Evolutionary conservation across 2,888 invertebrate genomes (phyloP).

Genomic region (Eupithecia exiguata): DNA sequence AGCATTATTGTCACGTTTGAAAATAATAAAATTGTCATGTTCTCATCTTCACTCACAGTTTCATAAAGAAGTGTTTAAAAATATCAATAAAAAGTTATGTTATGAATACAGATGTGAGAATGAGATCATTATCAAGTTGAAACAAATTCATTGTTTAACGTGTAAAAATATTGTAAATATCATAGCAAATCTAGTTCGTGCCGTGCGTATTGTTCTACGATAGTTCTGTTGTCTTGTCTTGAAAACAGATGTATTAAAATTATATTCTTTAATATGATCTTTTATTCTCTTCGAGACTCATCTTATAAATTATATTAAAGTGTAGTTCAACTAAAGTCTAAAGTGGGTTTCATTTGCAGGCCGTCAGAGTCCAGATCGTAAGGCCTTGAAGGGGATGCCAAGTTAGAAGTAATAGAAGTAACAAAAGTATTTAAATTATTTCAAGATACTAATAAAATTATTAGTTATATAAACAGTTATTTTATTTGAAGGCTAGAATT

Average conservation of each 20-base stretch:
- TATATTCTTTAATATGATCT: constrained; percentile 69
- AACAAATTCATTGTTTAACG: constrained; percentile 38
- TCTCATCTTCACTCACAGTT: constrained; percentile 28
- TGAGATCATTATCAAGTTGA: constrained; percentile 26
- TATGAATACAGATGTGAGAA: constrained; percentile 18
- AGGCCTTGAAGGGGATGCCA: constrained; percentile 73
- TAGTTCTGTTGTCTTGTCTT: constrained; percentile 71
- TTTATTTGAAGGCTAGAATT: constrained; percentile 66
- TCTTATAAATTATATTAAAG: constrained; percentile 34
- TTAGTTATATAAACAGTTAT: constrained; percentile 72
- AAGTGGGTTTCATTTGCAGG: constrained; percentile 77
- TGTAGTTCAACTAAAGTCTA: constrained; percentile 46
- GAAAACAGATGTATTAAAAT: constrained; percentile 76
- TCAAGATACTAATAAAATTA: constrained; percentile 73
- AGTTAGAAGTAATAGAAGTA: constrained; percentile 79
- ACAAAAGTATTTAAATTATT: constrained; percentile 81
- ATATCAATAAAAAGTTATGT: not conserved
- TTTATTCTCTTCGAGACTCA: constrained; percentile 55
- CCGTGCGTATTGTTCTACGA: constrained; percentile 71
- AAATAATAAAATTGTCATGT: constrained; percentile 18
- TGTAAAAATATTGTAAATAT: constrained; percentile 77
- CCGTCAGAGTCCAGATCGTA: constrained; percentile 65
- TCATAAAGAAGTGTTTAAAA: constrained; percentile 20
- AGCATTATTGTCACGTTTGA: constrained; percentile 15
- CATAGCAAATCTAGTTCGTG: constrained; percentile 68